Evolutionary conservation across 2,113 vertebrate genomes (phyloP).

Genomic region (Daubentonia madagascariensis): DNA sequence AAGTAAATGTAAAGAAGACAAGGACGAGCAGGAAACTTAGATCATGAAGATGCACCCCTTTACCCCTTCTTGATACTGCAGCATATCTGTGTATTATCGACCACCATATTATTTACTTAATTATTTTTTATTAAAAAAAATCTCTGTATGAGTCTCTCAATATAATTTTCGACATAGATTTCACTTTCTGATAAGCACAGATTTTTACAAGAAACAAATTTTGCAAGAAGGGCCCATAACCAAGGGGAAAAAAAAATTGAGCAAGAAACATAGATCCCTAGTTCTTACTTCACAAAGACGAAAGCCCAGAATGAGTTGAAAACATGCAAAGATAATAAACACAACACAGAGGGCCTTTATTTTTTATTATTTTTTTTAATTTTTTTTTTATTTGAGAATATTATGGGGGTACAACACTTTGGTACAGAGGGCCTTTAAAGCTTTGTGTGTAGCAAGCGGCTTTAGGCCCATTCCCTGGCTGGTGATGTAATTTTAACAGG

Average conservation of each 20-base stretch:
- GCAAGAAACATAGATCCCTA: background rate
- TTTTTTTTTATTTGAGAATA: no score
- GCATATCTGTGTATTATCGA: rapidly evolving
- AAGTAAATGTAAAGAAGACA: background rate
- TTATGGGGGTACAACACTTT: no score
- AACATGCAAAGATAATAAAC: background rate
- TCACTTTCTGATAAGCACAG: background rate
- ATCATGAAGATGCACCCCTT: rapidly evolving
- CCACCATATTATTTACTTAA: background rate
- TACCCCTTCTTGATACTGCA: background rate
- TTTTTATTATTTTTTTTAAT: no score
- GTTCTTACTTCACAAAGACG: background rate
- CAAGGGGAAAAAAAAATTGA: background rate
- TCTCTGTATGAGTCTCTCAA: background rate
- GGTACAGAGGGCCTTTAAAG: background rate
- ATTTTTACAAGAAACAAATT: background rate
- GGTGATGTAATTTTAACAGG: background rate
- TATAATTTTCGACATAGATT: background rate
- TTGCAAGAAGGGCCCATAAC: background rate
- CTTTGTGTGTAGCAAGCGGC: background rate
- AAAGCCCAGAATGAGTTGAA: background rate
- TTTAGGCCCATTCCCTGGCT: background rate
- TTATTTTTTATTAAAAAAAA: background rate
- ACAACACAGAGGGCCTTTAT: background rate
- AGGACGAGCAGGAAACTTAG: background rate